These are phyloP conservation scores for Antigone vipio DNA, from an alignment of 2,113 vertebrate species.

Conservation along the genomic window DNA sequence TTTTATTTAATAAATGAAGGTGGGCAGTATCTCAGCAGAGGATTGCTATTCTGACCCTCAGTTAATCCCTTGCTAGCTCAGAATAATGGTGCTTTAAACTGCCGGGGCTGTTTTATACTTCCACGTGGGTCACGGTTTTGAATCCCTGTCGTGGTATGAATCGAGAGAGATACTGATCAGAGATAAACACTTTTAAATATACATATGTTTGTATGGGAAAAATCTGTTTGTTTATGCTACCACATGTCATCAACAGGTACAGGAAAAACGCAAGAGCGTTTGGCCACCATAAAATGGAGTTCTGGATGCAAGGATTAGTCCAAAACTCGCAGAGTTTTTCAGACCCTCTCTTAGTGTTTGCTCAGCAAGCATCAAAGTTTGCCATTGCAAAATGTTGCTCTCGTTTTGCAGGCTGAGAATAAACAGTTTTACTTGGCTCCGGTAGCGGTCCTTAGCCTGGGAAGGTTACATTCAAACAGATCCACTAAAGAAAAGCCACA, in stretches of 20 bases:
- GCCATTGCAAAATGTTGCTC: not conserved
- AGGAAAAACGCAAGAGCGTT: not conserved
- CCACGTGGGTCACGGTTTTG: not conserved
- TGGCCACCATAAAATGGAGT: not conserved
- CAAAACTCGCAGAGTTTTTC: not conserved
- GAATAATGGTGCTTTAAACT: not conserved
- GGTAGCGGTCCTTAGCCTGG: not conserved
- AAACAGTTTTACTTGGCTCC: not conserved
- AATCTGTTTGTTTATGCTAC: not conserved
- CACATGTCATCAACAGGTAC: too few relatives aligned
- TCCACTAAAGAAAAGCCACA: not conserved
- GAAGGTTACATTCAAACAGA: not conserved
- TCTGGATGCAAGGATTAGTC: not conserved
- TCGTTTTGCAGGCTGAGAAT: not conserved
- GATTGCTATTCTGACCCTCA: not conserved
- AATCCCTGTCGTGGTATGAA: not conserved
- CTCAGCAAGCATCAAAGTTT: not conserved
- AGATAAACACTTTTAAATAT: not conserved
- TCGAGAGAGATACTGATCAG: not conserved
- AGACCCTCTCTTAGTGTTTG: not conserved
- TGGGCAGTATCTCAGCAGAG: not conserved
- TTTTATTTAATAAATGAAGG: not conserved
- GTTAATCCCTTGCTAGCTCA: not conserved
- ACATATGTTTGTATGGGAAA: fast-evolving
- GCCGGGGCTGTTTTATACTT: not conserved